phyloP scores from a whole-genome alignment of 2,797 vertebrate genomes.

The Holocentrus rufus region DNA sequence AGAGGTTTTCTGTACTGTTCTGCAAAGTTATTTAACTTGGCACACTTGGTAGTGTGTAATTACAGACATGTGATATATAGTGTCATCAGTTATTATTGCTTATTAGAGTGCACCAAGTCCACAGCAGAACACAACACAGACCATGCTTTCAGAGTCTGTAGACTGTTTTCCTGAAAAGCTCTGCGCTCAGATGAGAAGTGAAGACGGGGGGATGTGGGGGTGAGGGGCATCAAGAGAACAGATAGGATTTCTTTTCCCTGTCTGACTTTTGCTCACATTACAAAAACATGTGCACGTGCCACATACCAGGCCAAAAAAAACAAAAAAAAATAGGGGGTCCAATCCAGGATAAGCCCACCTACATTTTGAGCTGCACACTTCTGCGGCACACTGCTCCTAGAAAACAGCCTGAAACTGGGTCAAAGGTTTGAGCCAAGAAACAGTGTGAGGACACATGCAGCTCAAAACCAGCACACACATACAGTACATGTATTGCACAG shows the following conservation, averaged over 20 bases:
- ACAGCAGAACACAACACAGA: constrained; percentile 8
- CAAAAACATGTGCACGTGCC: constrained; percentile 50
- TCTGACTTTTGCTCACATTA: constrained; percentile 48
- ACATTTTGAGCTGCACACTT: constrained; percentile 14
- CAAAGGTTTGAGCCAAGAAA: constrained; percentile 59
- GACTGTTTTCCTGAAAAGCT: constrained; percentile 11
- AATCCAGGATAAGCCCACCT: constrained; percentile 17
- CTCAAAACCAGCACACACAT: not conserved
- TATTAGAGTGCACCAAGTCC: not conserved
- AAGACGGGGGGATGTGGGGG: not conserved
- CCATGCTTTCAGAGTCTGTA: constrained; percentile 1
- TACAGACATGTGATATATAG: not conserved
- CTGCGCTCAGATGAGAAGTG: constrained; percentile 13
- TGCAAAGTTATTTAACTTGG: too few species aligned
- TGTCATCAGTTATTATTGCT: not conserved
- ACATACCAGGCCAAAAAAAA: constrained; percentile 20
- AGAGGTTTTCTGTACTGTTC: too few species aligned
- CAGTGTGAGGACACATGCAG: constrained; percentile 1
- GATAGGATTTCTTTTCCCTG: constrained; percentile 33
- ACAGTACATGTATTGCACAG: not conserved
- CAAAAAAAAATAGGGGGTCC: constrained; percentile 14
- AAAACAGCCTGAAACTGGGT: constrained; percentile 58
- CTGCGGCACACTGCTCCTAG: constrained; percentile 36
- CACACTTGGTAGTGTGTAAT: too few species aligned
- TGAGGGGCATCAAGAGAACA: not conserved